Conservation (phyloP, 2,888 invertebrate genomes). For the Rutpela maculata region DNA sequence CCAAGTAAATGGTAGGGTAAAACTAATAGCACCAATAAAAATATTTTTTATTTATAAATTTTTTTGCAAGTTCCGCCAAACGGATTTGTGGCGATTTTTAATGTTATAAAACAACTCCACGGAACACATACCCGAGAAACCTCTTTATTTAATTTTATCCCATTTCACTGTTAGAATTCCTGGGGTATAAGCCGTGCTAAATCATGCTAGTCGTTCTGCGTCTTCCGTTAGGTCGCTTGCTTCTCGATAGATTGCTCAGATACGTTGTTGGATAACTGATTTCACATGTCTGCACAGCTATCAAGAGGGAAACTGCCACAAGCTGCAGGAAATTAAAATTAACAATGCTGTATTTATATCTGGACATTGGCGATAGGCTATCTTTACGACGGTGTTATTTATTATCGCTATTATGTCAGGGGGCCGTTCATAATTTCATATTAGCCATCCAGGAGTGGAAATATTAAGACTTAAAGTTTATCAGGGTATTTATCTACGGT, state of each 20-base stretch:
- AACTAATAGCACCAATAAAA: too few species aligned
- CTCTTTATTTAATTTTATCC: too few species aligned
- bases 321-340: conserved; percentile 39
- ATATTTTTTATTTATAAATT: too few species aligned
- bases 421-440: conserved; percentile 31
- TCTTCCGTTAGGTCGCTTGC: conserved; percentile 31
- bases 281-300: conserved; percentile 34
- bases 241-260: conserved; percentile 24
- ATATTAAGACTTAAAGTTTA: conserved; percentile 23
- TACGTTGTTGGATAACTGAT: conserved; percentile 21
- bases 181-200: conserved; percentile 27
- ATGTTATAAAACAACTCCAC: too few species aligned
- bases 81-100: too few species aligned
- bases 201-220: conserved; percentile 20
- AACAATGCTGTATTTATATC: conserved; percentile 31
- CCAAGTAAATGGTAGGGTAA: too few species aligned
- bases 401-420: conserved; percentile 38
- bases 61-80: too few species aligned
- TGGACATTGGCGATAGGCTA: conserved; percentile 30
- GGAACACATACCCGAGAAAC: too few species aligned
- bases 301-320: conserved; percentile 22
- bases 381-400: conserved; percentile 39
- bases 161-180: too few species aligned
- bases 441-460: conserved; percentile 23
- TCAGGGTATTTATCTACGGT: conserved; percentile 15